phyloP scores from a whole-genome alignment of 2,113 vertebrate species.

The Chelonoidis abingdonii region DNA sequence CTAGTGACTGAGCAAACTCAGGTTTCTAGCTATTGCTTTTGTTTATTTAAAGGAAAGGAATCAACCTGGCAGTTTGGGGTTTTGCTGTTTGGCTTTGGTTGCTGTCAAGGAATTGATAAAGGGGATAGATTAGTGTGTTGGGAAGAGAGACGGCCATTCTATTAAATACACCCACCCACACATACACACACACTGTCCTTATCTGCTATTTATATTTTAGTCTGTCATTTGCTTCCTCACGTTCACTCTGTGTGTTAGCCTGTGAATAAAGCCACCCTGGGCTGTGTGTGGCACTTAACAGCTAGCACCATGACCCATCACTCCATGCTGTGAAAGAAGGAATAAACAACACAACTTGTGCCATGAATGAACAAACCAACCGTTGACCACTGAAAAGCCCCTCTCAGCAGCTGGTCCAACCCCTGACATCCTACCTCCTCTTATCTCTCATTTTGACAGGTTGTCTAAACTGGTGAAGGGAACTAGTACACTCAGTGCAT shows the following conservation, averaged over 20 bases:
- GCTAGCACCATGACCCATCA: not conserved
- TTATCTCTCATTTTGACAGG: not conserved
- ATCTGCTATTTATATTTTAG: not conserved
- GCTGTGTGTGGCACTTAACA: not conserved
- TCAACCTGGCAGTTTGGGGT: not conserved
- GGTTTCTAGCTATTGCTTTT: not conserved
- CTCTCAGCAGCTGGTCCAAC: not conserved
- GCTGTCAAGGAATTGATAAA: not conserved
- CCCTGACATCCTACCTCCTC: not conserved
- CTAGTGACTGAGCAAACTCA: not conserved
- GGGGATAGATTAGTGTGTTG: rapidly evolving
- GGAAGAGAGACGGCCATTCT: not conserved
- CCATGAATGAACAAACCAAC: not conserved
- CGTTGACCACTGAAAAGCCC: not conserved
- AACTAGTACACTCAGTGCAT: not conserved
- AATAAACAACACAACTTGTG: not conserved
- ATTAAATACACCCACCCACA: rapidly evolving
- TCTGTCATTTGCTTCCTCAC: not conserved
- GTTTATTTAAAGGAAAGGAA: not conserved
- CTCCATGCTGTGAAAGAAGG: not conserved
- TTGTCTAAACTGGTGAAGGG: not conserved
- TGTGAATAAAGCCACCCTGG: not conserved
- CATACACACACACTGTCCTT: rapidly evolving
- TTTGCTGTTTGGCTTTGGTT: not conserved
- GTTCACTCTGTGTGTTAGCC: not conserved